Base-by-base conservation (phyloP, 2,113 vertebrate species). In the Peromyscus leucopus region DNA sequence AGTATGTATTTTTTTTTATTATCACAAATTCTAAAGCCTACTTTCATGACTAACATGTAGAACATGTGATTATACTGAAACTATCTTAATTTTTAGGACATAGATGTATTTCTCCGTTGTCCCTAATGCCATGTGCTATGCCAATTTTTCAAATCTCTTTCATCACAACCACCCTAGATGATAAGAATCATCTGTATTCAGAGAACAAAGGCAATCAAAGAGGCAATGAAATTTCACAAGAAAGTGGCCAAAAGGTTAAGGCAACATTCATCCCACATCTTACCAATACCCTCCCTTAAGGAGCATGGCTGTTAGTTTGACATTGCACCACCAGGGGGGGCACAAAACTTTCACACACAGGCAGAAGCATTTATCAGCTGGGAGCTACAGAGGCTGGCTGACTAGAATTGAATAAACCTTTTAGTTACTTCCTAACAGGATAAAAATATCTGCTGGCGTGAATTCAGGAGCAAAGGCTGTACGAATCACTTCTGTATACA, bases 281-380 rank as follows among this genome's bases (percentile, higher is more conserved):
- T 80, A 57, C 65, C 90, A 51, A 79, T 24, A 87, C 4, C 55
- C 69, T 87, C 36, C 75, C 6, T 9, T 1, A 48, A 89, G 61
- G 69, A 91, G 21, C 19, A 24, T 13, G 3, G 6, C 4, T 12
- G 65, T 84, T 75, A 75, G 39, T 87, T 95, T 92, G 95, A 80
- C 71, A 85, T 96, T 74, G 93, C 1, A 1, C 97, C 98, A 98
- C 97, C 94, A 98, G 98, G 96, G 96, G 97, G 97, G 94, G 97
- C 42, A 76, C 39, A 76, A 24, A 92, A 94, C 93, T 79, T 95
- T 95, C 76, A 51, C 94, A 67, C 39, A n/a, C 6, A 10, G 57
- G 48, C 94, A 16, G 2, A 36, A 31, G 21, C 39, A 28, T 90
- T 96, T 95, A 93, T 97, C 90, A 96, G 75, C 74, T 67, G 51